Evolutionary conservation across 1,140 invertebrate genomes (phyloP), one percentile per base, ranked within the genome.

Genomic region (Pemphigus obesinymphae): DNA sequence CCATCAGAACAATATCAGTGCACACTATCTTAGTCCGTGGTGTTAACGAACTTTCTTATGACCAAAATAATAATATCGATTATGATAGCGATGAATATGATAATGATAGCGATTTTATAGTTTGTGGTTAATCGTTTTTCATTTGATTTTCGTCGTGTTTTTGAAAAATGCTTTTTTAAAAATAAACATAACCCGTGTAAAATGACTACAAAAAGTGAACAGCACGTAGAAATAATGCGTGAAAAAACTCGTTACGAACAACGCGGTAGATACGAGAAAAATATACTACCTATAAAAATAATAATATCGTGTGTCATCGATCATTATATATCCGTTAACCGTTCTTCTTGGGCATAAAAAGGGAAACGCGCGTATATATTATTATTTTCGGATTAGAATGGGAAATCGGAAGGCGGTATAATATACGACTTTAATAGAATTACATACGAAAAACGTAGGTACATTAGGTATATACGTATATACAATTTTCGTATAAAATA

Each of bases 331-430:
- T 70, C 29, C 68, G 68, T 70, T 70, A 70, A 45, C 68, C 37
- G 68, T 70, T 70, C 68, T 15, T 40, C 0, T 23, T 5, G 13
- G 29, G 23, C 15, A n/a, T n/a, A 15, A 40, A 40, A 13, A 29
- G 0, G 23, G 29, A 13, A 43, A 43, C 66, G n/a, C 34, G 7
- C 17, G 8, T 5, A 31, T 37, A 31, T 72, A 73, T 73, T 50
- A 73, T 73, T 73, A 73, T 73, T 50, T 73, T 73, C 26, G 26
- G 70, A 73, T 73, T 73, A 73, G 15, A 73, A 73, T 17, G 43
- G 70, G 26, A 50, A 73, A 50, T 73, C 43, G 23, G 23, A 10
- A 20, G 26, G 43, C 26, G 5, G 26, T n/a, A n/a, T n/a, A n/a
- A n/a, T n/a, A n/a, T n/a, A n/a, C n/a, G n/a, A n/a, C n/a, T n/a